Evolutionary conservation across 2,113 vertebrate species (phyloP).

Genomic region (Elephantulus edwardii): DNA sequence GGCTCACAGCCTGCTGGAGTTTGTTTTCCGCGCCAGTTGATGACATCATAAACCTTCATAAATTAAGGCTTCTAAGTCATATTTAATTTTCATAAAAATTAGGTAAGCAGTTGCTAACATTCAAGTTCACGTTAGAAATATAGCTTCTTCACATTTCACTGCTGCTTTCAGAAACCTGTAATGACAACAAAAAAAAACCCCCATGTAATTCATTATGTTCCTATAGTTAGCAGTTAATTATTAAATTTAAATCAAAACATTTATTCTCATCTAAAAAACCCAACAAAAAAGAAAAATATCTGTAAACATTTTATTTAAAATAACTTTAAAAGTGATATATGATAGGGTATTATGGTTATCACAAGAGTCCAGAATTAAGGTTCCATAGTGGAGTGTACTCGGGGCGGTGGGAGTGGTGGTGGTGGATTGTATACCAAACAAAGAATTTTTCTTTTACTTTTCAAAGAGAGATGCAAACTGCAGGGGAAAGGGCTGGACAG

Average conservation of each 20-base stretch:
- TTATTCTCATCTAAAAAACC: conserved; percentile 6
- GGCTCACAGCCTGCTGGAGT: conserved; percentile 87
- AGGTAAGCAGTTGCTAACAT: conserved; percentile 65
- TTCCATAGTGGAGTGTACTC: no score
- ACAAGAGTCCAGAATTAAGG: no score
- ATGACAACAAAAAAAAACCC: conserved; percentile 64
- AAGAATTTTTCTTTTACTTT: no score
- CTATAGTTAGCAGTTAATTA: not conserved
- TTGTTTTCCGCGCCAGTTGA: conserved; percentile 86
- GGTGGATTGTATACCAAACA: no score
- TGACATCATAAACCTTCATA: conserved; percentile 90
- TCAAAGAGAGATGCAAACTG: no score
- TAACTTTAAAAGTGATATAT: no score
- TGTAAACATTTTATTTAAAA: not conserved
- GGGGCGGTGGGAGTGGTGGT: no score
- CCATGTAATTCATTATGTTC: conserved; percentile 20
- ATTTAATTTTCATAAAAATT: conserved; percentile 72
- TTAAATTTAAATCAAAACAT: conserved; percentile 17
- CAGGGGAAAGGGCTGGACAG: no score
- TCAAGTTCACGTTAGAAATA: conserved; percentile 66
- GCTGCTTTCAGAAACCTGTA: conserved; percentile 75
- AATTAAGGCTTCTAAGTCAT: conserved; percentile 84
- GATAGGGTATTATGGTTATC: no score
- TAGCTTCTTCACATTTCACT: conserved; percentile 50
- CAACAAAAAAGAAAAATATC: not conserved